Conservation (phyloP, 1,140 invertebrate species). For the Bombus balteatus region DNA sequence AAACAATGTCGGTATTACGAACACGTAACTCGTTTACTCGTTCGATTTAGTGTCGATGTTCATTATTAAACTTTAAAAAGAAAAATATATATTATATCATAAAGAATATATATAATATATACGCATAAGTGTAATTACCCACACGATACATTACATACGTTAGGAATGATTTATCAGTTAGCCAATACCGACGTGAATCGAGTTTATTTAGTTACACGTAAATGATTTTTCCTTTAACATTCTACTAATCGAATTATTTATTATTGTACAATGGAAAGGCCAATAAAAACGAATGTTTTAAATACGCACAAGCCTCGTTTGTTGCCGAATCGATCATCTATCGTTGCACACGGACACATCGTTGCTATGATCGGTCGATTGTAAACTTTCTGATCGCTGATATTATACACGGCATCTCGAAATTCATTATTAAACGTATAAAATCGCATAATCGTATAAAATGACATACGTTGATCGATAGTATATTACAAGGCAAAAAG, state of each 20-base stretch:
- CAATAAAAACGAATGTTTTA: slow-evolving; percentile 80
- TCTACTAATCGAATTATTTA: slow-evolving; percentile 80
- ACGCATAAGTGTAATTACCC: slow-evolving; percentile 42
- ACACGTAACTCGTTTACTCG: slow-evolving; percentile 65
- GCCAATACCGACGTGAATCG: slow-evolving; percentile 10
- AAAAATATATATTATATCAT: slow-evolving; percentile 35
- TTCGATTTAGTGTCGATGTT: slow-evolving; percentile 64
- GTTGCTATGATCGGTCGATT: not conserved
- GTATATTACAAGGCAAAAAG: not conserved
- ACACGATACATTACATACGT: slow-evolving; percentile 25
- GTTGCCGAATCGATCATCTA: slow-evolving; percentile 61
- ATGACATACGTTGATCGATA: no score
- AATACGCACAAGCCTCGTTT: slow-evolving; percentile 76
- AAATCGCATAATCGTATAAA: no score
- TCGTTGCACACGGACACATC: not conserved
- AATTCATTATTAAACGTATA: not conserved
- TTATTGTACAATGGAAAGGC: slow-evolving; percentile 80
- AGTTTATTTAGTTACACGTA: slow-evolving; percentile 21
- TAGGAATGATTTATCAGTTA: slow-evolving; percentile 25
- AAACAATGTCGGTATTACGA: not conserved
- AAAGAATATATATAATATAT: slow-evolving; percentile 47
- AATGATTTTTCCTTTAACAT: slow-evolving; percentile 60
- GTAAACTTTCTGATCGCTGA: not conserved
- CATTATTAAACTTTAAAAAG: slow-evolving; percentile 29
- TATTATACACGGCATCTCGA: slow-evolving; percentile 22